Base-by-base conservation (phyloP, 2,888 invertebrate genomes). In the Hydropsyche betteni region DNA sequence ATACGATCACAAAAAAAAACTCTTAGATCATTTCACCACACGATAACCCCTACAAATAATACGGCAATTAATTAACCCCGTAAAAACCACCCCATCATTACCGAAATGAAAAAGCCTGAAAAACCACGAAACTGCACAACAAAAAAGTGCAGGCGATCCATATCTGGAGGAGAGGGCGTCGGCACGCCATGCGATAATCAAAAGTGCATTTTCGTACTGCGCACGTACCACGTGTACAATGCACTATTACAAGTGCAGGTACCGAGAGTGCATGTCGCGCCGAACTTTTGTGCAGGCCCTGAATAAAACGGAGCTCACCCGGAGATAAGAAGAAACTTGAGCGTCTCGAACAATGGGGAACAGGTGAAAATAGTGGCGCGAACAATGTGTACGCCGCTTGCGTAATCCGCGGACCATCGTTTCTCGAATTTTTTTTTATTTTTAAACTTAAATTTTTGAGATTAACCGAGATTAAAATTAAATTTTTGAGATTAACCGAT, bases 201-300 rank as follows among this genome's bases (percentile, higher is more conserved):
- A 69, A 69, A 69, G 69, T 69, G 69, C 69, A 69, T 69, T 69
- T 69, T 69, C 69, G 36, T 68, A 10, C 50, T 58, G 58, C 58
- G 16, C 14, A 44, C 10, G 44, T 44, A 44, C 7, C 44, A 1
- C 44, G 44, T 44, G 44, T 10, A 44, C 44, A 8, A 8, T 44
- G 44, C 44, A 44, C 44, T 44, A 2, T 44, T 8, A 10, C 44
- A 44, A 44, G 44, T 44, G 10, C 4, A 44, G 10, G 44, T 44
- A 44, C 44, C 10, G 24, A 44, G 44, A 44, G 10, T 10, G 44
- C 44, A 44, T 8, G 6, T 44, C 44, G 44, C 44, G 8, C 16
- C 16, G 24, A 58, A 58, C 58, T 58, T 58, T 58, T 16, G 58
- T 58, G 58, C 58, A 24, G 16, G 24, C 8, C 14, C 58, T 16